A percentile compares a stretch with the other conserved stretches of the same genome.
Evolutionary conservation across 2,113 vertebrate genomes (phyloP).

Genomic region (Uria aalge): DNA sequence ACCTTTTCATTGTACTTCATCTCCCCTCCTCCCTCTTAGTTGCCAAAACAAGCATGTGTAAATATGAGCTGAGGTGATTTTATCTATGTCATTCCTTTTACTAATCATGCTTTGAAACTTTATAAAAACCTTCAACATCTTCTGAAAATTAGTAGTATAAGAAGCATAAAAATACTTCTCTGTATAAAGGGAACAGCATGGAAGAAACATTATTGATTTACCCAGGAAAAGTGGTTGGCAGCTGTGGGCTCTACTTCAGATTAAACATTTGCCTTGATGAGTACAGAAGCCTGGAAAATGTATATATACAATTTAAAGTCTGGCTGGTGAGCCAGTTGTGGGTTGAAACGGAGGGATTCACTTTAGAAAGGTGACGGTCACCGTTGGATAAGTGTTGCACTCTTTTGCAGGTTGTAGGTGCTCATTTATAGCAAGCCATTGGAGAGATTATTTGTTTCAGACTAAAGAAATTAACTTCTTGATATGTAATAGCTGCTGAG

Average conservation of each 20-base stretch:
- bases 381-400: rapidly evolving
- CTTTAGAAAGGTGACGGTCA: not conserved
- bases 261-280: not conserved
- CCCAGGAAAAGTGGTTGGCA: not conserved
- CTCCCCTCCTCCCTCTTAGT: not conserved
- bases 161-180: not conserved
- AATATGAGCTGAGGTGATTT: not conserved
- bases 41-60: not conserved
- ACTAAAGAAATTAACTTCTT: not conserved
- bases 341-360: not conserved
- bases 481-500: not conserved
- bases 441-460: not conserved
- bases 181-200: not conserved
- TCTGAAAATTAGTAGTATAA: not conserved
- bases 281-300: not conserved
- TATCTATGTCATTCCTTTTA: not conserved
- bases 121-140: not conserved
- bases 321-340: not conserved
- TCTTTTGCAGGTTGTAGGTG: not conserved
- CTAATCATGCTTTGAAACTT: not conserved
- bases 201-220: not conserved
- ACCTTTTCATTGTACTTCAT: not conserved
- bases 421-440: not conserved
- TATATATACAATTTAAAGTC: not conserved
- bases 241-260: not conserved